These are phyloP conservation scores for Pongo abelii DNA, from an alignment of 2,113 vertebrate species.

Conservation along the genomic window DNA sequence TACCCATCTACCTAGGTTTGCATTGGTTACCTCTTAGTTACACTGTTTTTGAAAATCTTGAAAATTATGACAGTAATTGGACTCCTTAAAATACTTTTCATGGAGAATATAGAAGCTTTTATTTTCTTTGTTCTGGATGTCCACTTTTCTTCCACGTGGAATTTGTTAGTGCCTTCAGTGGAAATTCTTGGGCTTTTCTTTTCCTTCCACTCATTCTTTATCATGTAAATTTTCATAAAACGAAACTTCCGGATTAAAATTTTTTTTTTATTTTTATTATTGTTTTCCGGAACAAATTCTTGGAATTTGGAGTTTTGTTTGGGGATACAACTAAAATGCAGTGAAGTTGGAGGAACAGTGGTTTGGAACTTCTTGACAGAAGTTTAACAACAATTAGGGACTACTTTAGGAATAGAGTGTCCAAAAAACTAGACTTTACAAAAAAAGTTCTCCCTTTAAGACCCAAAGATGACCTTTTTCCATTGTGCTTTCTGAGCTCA, in stretches of 20 bases:
- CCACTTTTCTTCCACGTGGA: background rate
- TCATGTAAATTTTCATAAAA: conserved; percentile 15
- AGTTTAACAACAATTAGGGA: conserved; percentile 41
- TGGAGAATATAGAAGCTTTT: background rate
- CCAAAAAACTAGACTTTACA: background rate
- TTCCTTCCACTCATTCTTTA: background rate
- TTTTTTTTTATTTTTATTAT: background rate
- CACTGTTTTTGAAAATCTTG: conserved; percentile 18
- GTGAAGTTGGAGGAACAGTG: background rate
- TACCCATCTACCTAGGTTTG: background rate
- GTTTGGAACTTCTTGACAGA: conserved; percentile 46
- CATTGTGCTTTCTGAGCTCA: conserved; percentile 28
- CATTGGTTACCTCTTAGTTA: background rate
- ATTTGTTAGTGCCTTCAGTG: background rate
- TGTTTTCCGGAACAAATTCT: background rate
- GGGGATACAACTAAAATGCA: conserved; percentile 1
- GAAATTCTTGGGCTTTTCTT: background rate
- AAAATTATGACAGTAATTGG: background rate
- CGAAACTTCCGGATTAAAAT: background rate
- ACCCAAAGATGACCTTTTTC: background rate
- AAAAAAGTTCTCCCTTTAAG: background rate
- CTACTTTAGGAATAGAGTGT: conserved; percentile 18
- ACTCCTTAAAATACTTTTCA: background rate
- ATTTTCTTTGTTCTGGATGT: background rate
- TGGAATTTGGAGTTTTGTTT: conserved; percentile 44